Evolutionary conservation across 2,797 vertebrate genomes (phyloP).

Genomic region (Odontamblyopus rebecca): DNA sequence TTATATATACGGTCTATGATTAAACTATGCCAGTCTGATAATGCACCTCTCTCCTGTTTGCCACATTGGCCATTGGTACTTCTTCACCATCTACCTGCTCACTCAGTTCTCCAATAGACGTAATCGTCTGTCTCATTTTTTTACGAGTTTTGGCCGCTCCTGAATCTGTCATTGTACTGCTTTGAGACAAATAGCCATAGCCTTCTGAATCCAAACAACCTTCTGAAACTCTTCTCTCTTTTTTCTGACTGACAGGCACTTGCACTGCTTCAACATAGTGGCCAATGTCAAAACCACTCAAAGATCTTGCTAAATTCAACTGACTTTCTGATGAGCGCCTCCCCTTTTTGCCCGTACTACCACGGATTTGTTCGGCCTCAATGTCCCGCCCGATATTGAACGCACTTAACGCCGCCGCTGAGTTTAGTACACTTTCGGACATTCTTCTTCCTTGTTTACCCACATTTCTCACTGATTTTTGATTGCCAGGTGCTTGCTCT

Average conservation of each 20-base stretch:
- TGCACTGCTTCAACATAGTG: slow-evolving; percentile 25
- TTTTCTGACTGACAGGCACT: slow-evolving; percentile 45
- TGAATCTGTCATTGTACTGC: neutral
- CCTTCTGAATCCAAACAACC: neutral
- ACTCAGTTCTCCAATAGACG: neutral
- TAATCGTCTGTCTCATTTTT: neutral
- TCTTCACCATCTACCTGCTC: neutral
- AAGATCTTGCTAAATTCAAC: neutral
- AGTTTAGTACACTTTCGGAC: neutral
- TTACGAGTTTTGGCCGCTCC: neutral
- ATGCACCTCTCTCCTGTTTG: neutral
- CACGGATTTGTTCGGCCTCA: slow-evolving; percentile 38
- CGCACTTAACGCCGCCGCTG: neutral
- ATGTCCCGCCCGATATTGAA: slow-evolving; percentile 61
- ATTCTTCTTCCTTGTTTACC: neutral
- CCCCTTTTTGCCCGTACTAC: neutral
- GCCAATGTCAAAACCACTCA: no score
- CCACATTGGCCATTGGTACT: no score
- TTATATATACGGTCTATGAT: no score
- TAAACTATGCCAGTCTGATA: neutral
- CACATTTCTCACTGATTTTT: neutral
- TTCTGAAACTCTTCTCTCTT: neutral
- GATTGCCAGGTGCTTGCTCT: slow-evolving; percentile 53
- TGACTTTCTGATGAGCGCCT: neutral
- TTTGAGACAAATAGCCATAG: neutral